Conservation (phyloP, 2,797 vertebrate genomes). For the Siniperca scherzeri region DNA sequence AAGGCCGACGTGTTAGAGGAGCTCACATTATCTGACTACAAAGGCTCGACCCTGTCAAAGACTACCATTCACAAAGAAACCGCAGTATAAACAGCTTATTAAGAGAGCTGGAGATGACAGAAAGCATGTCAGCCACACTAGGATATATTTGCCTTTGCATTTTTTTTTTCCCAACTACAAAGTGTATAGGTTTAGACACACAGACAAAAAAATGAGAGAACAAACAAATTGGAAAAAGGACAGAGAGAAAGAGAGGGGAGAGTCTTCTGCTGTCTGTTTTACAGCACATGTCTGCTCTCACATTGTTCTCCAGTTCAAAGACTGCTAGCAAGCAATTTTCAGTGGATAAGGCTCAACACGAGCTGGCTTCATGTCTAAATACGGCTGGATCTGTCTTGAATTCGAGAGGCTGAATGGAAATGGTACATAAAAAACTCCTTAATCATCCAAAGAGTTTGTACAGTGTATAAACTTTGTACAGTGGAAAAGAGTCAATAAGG, state of each 20-base stretch:
- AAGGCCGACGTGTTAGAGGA: constrained; percentile 24
- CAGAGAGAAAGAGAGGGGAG: background rate
- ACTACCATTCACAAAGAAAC: constrained; percentile 34
- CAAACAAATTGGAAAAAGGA: constrained; percentile 32
- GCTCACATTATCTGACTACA: constrained; percentile 60
- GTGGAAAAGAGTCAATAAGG: background rate
- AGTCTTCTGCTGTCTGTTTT: constrained; percentile 26
- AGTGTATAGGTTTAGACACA: constrained; percentile 39
- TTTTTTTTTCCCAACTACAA: constrained; percentile 57
- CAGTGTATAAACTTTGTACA: background rate
- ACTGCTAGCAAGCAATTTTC: constrained; percentile 6
- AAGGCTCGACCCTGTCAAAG: constrained; percentile 56
- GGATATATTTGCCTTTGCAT: constrained; percentile 43
- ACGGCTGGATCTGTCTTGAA: background rate
- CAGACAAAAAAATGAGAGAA: constrained; percentile 22
- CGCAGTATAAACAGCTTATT: constrained; percentile 62
- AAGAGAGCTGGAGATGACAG: constrained; percentile 46
- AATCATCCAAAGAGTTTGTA: background rate
- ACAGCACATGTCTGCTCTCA: constrained; percentile 5
- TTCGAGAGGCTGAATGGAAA: background rate
- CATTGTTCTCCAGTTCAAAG: constrained; percentile 43
- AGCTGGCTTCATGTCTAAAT: background rate
- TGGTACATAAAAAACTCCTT: background rate
- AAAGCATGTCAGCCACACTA: constrained; percentile 27
- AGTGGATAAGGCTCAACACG: background rate